A percentile compares a stretch with the other conserved stretches of the same genome.
These are phyloP conservation scores for Acleris cristana DNA, from an alignment of 2,888 invertebrate species.

Conservation along the genomic window DNA sequence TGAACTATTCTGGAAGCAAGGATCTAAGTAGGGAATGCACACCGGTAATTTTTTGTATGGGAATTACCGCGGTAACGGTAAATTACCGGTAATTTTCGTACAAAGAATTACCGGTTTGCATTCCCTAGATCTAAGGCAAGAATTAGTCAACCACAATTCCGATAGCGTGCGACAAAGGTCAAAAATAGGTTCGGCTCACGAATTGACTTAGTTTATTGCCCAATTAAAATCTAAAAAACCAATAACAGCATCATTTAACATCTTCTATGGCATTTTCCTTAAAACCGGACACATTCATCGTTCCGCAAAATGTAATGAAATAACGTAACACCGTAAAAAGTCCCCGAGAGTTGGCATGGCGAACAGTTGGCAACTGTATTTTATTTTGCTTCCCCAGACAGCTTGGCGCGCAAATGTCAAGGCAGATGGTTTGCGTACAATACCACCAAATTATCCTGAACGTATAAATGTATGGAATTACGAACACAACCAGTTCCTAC, in stretches of 20 bases:
- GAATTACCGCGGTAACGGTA: no score
- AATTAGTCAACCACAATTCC: not conserved
- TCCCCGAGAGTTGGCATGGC: constrained; percentile 47
- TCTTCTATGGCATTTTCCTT: no score
- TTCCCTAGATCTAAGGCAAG: not conserved
- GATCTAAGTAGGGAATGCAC: no score
- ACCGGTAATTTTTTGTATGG: no score
- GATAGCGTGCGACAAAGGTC: no score
- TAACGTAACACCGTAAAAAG: constrained; percentile 28
- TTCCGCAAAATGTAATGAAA: constrained; percentile 17
- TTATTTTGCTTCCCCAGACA: constrained; percentile 58
- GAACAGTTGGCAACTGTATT: constrained; percentile 55
- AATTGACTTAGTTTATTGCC: no score
- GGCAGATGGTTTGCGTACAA: constrained; percentile 46
- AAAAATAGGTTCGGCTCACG: no score
- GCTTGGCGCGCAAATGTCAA: constrained; percentile 76
- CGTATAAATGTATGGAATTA: constrained; percentile 5
- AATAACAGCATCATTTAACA: no score
- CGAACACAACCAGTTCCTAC: constrained; percentile 23
- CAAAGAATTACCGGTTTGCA: no score
- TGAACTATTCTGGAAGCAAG: no score
- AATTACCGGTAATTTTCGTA: no score
- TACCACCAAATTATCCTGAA: constrained; percentile 24
- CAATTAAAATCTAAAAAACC: no score
- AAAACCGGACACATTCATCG: not conserved